phyloP scores from a whole-genome alignment of 2,797 vertebrate genomes.

The Tiaroga cobitis region DNA sequence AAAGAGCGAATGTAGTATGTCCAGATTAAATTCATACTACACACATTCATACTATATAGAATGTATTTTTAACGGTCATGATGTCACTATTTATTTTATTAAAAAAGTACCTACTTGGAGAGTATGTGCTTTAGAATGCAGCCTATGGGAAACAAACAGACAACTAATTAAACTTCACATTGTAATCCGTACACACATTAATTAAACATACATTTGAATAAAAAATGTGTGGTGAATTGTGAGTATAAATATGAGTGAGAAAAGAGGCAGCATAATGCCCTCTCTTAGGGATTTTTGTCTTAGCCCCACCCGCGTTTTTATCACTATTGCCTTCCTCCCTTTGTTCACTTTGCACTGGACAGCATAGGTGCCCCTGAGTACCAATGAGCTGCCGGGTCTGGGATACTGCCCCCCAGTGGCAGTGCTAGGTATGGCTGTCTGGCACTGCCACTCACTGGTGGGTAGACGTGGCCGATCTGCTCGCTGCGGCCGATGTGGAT shows the following conservation, averaged over 20 bases:
- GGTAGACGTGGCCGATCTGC: slow-evolving; percentile 95
- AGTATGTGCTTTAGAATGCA: background rate
- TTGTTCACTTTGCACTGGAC: slow-evolving; percentile 77
- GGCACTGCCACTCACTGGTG: slow-evolving; percentile 89
- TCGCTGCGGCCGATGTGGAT: slow-evolving; percentile 94
- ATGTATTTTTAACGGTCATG: background rate
- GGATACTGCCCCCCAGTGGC: slow-evolving; percentile 76
- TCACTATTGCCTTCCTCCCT: slow-evolving; percentile 11
- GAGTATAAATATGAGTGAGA: slow-evolving; percentile 39
- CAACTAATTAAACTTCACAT: slow-evolving; percentile 3
- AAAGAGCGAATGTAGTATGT: background rate
- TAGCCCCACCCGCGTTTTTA: slow-evolving; percentile 45
- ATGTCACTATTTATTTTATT: background rate
- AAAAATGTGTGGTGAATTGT: slow-evolving; percentile 29
- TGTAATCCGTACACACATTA: background rate
- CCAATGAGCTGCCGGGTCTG: slow-evolving; percentile 83
- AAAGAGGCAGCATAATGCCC: slow-evolving; percentile 56
- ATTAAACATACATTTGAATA: slow-evolving; percentile 29
- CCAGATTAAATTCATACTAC: background rate
- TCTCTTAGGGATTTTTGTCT: slow-evolving; percentile 52
- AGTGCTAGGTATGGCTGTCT: slow-evolving; percentile 82
- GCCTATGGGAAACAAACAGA: background rate
- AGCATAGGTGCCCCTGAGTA: slow-evolving; percentile 81
- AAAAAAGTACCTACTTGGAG: background rate
- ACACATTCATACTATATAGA: background rate